Conservation (phyloP, 2,797 vertebrate species). For the Parauchenoglanis ngamensis region DNA sequence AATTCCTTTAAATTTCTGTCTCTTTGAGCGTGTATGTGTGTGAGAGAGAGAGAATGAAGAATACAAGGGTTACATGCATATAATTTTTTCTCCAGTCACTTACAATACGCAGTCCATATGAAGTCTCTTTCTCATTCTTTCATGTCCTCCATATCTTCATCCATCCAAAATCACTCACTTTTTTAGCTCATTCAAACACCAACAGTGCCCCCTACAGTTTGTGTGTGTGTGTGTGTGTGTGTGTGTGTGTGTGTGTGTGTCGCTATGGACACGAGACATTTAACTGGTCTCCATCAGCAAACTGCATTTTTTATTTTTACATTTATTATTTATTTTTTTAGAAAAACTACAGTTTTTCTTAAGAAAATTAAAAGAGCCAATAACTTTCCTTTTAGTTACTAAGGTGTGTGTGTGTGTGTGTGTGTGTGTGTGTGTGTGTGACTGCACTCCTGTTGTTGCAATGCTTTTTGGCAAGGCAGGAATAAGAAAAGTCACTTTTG, state of each 20-base stretch:
- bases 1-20: background rate
- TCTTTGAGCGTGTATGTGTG: background rate
- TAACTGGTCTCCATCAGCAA: background rate
- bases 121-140: slow-evolving; percentile 41
- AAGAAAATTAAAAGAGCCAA: background rate
- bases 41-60: background rate
- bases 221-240: background rate
- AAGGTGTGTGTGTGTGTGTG: background rate
- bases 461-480: slow-evolving; percentile 6
- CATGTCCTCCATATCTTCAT: background rate
- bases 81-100: slow-evolving; percentile 47
- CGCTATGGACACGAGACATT: background rate
- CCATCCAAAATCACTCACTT: background rate
- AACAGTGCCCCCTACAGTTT: slow-evolving; percentile 58
- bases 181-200: slow-evolving; percentile 41
- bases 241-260: background rate
- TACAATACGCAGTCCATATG: slow-evolving; percentile 51
- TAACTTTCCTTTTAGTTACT: background rate
- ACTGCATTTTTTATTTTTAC: too few species aligned
- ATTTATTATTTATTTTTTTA: too few species aligned
- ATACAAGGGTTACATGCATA: slow-evolving; percentile 30
- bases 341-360: background rate
- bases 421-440: background rate
- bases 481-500: slow-evolving; percentile 4
- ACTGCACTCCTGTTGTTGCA: background rate